These are phyloP conservation scores for Bucco capensis DNA, from an alignment of 2,113 vertebrate genomes.

Conservation along the genomic window DNA sequence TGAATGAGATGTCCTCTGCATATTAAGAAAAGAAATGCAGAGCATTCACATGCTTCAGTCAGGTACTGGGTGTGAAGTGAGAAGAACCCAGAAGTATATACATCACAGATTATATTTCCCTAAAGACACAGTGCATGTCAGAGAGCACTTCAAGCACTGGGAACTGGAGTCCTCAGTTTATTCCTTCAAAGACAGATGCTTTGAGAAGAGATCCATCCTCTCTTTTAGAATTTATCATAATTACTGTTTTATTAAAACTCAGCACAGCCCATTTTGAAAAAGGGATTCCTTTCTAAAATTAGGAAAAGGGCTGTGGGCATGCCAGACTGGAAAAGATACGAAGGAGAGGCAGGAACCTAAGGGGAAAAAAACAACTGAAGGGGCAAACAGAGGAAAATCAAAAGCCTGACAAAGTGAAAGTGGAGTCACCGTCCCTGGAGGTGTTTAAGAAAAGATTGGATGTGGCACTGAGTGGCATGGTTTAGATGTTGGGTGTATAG, in stretches of 20 bases:
- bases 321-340: neutral
- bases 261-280: neutral
- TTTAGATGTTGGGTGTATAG: too few species aligned
- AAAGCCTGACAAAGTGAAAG: neutral
- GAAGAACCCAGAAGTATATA: fast-evolving
- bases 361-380: neutral
- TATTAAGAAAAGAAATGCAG: neutral
- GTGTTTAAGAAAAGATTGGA: too few species aligned
- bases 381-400: neutral
- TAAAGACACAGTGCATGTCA: neutral
- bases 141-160: neutral
- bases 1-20: neutral
- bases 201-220: neutral
- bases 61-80: neutral
- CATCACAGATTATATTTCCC: neutral
- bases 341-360: neutral
- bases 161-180: neutral
- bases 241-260: neutral
- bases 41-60: neutral
- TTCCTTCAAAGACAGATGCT: neutral
- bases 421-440: too few species aligned
- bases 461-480: too few species aligned
- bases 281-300: neutral
- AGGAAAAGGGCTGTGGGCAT: neutral
- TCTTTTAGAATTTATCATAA: neutral